Conservation (phyloP, 2,888 invertebrate genomes). For the Bimastos eiseni region DNA sequence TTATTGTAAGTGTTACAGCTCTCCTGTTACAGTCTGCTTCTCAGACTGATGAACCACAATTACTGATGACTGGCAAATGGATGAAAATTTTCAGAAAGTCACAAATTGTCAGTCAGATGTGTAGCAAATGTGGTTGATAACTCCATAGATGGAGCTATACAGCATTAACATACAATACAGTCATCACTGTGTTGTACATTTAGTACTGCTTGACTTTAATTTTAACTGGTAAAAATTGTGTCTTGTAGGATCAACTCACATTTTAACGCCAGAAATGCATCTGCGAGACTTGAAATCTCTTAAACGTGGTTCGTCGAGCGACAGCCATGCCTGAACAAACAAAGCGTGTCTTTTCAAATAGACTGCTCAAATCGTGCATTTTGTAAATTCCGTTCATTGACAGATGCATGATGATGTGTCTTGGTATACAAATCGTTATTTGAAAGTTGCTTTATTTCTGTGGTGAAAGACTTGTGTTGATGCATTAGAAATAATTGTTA, state of each 20-base stretch:
- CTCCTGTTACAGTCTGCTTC: too few relatives aligned
- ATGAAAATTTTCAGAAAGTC: too few relatives aligned
- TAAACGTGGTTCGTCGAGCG: background rate
- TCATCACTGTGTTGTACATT: too few relatives aligned
- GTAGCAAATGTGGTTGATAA: too few relatives aligned
- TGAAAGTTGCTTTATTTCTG: background rate
- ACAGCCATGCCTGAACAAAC: conserved; percentile 22
- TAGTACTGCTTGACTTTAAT: background rate
- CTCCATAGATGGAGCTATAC: too few relatives aligned
- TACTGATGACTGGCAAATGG: too few relatives aligned
- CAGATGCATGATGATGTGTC: background rate
- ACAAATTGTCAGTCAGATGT: too few relatives aligned
- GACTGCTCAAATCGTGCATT: conserved; percentile 13
- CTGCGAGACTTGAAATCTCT: conserved; percentile 74
- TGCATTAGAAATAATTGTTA: background rate
- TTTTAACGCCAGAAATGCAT: conserved; percentile 93
- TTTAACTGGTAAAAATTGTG: background rate
- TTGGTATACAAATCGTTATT: background rate
- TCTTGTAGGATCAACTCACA: conserved; percentile 81
- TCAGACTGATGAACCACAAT: too few relatives aligned
- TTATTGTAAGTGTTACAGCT: too few relatives aligned
- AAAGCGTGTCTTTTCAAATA: background rate
- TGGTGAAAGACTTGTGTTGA: background rate
- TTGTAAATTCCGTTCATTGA: background rate
- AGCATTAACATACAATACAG: too few relatives aligned